Base-by-base conservation (phyloP, 2,888 invertebrate genomes). In the Drosophila aldrichi region DNA sequence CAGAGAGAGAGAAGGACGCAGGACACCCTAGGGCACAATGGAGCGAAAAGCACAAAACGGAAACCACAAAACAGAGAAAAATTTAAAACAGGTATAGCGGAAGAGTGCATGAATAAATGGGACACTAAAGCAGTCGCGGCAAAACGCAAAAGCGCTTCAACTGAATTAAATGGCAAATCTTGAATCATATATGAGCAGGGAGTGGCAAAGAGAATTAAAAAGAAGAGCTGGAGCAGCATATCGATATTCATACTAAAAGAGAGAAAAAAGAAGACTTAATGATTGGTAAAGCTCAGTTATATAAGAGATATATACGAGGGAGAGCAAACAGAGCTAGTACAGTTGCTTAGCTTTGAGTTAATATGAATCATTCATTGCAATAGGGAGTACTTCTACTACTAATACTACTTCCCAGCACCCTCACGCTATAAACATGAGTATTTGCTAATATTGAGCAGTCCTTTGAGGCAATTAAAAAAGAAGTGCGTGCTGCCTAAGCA, bases 31-130 rank as follows among this genome's bases (percentile, higher is more conserved):
- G 44, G 63, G 43, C 68, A 80, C 64, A 55, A 77, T 77, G 70
- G 62, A 54, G 52, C 12, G 18, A 36, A 25, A 43, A 52, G 68
- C 69, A 63, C 51, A 67, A 77, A 82, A 61, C 69, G 80, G 82
- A 87, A 87, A 84, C 83, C 88, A 60, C 87, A 84, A 82, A 73
- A 78, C 84, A 80, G 55, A 61, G 76, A 52, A 60, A 55, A 56
- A 52, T 40, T 36, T 49, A 18, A 61, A 56, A 63, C 43, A 69
- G 51, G 41, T 59, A 56, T 44, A 51, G 18, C 46, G 36, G 34
- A 63, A 67, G 55, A 62, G 36, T 41, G 49, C 60, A 51, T 29
- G 64, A 60, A 61, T 48, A 64, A 74, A 46, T 56, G 41, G 56
- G 40, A 38, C 51, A 65, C 40, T 49, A 41, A 52, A 56, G 22